phyloP scores from a whole-genome alignment of 1,140 invertebrate species.

The Hyposmocoma kahamanoa region DNA sequence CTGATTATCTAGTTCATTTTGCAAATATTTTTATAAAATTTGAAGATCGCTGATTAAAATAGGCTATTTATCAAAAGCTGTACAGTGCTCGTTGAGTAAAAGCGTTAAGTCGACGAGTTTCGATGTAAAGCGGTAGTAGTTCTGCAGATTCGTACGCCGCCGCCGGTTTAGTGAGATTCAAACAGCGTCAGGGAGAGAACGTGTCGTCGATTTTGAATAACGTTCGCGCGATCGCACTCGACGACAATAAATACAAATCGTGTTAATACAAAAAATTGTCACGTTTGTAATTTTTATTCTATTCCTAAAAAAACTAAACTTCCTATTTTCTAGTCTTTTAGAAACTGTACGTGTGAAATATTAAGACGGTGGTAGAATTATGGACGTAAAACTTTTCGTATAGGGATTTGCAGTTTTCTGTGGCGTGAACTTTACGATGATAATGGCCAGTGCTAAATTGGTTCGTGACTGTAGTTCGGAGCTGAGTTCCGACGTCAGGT shows the following conservation, averaged over 20 bases:
- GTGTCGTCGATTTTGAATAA: conserved; percentile 19
- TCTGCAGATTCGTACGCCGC: background rate
- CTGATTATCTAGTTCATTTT: too few species aligned
- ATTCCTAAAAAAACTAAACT: background rate
- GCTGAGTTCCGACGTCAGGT: conserved; percentile 63
- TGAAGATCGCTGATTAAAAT: too few species aligned
- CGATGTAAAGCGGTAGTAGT: background rate
- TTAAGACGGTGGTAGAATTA: too few species aligned
- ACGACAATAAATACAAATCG: conserved; percentile 6
- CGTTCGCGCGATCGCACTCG: conserved; percentile 23
- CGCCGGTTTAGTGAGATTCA: conserved; percentile 33
- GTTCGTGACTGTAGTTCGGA: conserved; percentile 71
- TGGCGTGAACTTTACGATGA: conserved; percentile 44
- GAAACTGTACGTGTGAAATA: too few species aligned
- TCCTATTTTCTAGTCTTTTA: too few species aligned
- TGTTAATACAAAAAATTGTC: background rate
- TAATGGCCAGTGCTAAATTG: conserved; percentile 73
- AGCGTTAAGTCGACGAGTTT: too few species aligned
- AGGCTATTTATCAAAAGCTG: too few species aligned
- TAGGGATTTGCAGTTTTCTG: background rate
- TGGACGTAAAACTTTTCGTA: background rate
- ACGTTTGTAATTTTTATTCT: too few species aligned
- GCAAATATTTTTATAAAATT: too few species aligned
- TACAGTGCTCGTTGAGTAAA: too few species aligned
- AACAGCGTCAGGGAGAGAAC: conserved; percentile 32